phyloP scores from a whole-genome alignment of 2,113 vertebrate species.

The Leiothrix lutea region DNA sequence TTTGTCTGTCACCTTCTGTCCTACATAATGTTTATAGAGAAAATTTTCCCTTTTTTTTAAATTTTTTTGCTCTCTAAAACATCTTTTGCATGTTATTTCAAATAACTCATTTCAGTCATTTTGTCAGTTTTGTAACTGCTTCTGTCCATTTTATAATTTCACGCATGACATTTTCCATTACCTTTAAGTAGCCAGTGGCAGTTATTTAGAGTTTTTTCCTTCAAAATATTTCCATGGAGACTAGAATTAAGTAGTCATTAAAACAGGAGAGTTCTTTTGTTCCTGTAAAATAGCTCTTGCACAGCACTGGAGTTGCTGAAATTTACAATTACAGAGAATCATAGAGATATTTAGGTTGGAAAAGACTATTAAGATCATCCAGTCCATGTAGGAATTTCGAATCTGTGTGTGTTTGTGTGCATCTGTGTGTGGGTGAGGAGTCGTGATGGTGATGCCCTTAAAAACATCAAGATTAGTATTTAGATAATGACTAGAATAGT shows the following conservation, averaged over 20 bases:
- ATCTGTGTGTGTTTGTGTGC: accelerated
- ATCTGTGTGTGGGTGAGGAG: not conserved
- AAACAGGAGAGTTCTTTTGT: not conserved
- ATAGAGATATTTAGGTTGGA: not conserved
- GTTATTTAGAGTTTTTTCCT: constrained; percentile 17
- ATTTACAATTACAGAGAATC: not conserved
- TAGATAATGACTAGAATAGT: not conserved
- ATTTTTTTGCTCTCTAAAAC: not conserved
- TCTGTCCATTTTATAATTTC: constrained; percentile 27
- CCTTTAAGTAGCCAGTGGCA: constrained; percentile 25
- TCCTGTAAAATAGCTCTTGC: not conserved
- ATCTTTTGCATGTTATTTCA: not conserved
- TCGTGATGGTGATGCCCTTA: not conserved
- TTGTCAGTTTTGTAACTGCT: not conserved
- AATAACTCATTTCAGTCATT: not conserved
- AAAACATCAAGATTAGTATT: not conserved
- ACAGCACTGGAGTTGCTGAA: not conserved
- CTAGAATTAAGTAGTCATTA: constrained; percentile 9
- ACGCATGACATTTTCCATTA: constrained; percentile 35
- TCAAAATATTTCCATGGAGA: constrained; percentile 42
- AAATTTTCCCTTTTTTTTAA: not conserved
- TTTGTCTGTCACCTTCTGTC: not conserved
- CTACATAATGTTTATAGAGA: not conserved
- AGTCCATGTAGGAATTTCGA: not conserved
- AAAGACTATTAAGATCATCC: not conserved